A percentile compares a stretch with the other conserved stretches of the same genome.
Evolutionary conservation across 2,888 invertebrate genomes (phyloP).

Genomic region (Melinaea marsaeus): DNA sequence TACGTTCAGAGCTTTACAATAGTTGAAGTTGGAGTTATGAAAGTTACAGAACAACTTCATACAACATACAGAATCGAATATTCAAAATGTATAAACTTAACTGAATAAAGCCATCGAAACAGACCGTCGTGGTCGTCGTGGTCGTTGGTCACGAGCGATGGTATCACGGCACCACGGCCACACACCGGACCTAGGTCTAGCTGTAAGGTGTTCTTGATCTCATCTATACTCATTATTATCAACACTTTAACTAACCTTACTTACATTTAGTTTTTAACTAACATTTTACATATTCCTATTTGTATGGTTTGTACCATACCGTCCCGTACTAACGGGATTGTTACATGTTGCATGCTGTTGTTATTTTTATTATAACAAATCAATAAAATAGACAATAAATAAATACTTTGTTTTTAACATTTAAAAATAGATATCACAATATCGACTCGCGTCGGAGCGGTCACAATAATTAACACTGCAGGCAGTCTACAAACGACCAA

Average conservation of each 20-base stretch:
- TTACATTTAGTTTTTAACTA: constrained; percentile 2
- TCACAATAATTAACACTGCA: constrained; percentile 4
- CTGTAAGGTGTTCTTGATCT: constrained; percentile 29
- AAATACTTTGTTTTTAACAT: background rate
- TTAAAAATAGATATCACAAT: background rate
- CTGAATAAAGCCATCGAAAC: constrained; percentile 58
- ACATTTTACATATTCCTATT: background rate
- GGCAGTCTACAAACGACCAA: constrained; percentile 23
- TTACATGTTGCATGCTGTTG: no score
- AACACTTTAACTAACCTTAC: constrained; percentile 10
- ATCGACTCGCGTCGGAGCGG: background rate
- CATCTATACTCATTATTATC: constrained; percentile 16
- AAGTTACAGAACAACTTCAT: constrained; percentile 4
- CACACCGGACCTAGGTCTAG: constrained; percentile 35
- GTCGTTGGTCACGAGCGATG: constrained; percentile 61
- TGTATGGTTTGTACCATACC: no score
- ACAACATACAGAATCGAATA: background rate
- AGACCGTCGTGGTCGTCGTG: constrained; percentile 57
- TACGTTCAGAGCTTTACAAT: background rate
- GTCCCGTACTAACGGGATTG: background rate
- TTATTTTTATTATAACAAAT: no score
- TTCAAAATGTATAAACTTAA: constrained; percentile 18
- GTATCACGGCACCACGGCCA: constrained; percentile 45
- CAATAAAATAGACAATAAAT: background rate
- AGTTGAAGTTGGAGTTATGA: background rate